Base-by-base conservation (phyloP, 2,797 vertebrate species). In the Simalia tracyae region DNA sequence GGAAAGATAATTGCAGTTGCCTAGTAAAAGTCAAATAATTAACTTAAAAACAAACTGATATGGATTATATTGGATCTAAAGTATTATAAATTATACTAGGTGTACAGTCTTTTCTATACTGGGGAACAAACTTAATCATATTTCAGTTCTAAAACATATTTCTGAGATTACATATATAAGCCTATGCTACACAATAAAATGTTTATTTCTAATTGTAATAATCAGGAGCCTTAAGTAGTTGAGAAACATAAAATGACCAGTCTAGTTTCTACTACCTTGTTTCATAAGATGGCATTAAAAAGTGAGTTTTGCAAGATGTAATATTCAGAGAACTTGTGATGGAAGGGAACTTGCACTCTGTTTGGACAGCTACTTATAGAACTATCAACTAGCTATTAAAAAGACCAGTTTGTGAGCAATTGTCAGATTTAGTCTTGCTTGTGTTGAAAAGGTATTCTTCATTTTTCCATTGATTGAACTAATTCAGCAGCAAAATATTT, bases 1-100 rank as follows among this genome's bases (percentile, higher is more conserved):
- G 92, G 57, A 93, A 50, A 42, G 28, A 87, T 92, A 72, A 36
- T 63, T 92, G 26, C 66, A 61, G 85, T 63, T 84, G 36, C 42
- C 72, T 89, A 76, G 42, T 84, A 92, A 84, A 92, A 89, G 42
- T 66, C 28, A 76, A 61, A 90, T 81, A 42, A 87, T 87, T 63
- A 56, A 42, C 31, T 86, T 92, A 57, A 85, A 91, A 92, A 42
- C 31, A 72, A 54, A 85, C 3, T 50, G 24, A 42, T 28, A 86
- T 60, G 3, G 10, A 60, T 89, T 7, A 84, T 10, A 89, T 85
- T 31, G 36, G 89, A 86, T 66, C 7, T 86, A 68, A 86, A 61
- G 54, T 86, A 12, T 54, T n/a, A 46, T 24, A 86, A 19, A 92
- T 64, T 86, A 15, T 24, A 76, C 26, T 42, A 46, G 1, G 36